Percentiles rank a stretch among this genome's conserved stretches.
phyloP scores from a whole-genome alignment of 1,140 invertebrate genomes.

The Drosophila biarmipes region DNA sequence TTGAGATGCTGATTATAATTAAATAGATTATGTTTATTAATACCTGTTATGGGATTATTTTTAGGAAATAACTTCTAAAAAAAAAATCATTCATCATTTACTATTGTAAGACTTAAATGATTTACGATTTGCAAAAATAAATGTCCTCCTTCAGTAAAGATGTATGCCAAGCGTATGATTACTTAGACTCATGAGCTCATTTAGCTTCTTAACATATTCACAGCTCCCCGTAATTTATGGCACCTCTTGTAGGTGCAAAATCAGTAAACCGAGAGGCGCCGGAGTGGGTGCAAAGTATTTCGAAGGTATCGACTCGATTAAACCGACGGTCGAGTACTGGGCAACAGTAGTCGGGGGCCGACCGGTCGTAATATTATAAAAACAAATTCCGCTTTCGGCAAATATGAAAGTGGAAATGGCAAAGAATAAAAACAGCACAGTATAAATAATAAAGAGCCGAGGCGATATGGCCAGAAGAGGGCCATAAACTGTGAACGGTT shows the following conservation, averaged over 20 bases:
- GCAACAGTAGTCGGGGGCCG: conserved; percentile 46
- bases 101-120: too few relatives aligned
- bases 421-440: conserved; percentile 51
- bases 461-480: conserved; percentile 73
- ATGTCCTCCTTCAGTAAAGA: neutral
- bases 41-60: too few relatives aligned
- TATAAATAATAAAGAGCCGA: conserved; percentile 67
- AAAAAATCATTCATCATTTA: too few relatives aligned
- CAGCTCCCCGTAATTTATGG: conserved; percentile 45
- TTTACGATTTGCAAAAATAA: too few relatives aligned
- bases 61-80: too few relatives aligned
- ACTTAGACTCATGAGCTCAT: neutral
- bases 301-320: conserved; percentile 45
- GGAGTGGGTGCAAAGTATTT: conserved; percentile 21
- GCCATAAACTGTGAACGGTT: conserved; percentile 65
- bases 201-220: conserved; percentile 2
- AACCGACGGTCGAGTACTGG: conserved; percentile 12
- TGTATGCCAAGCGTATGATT: neutral
- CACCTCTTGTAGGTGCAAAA: conserved; percentile 15
- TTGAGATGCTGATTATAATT: neutral
- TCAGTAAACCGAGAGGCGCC: conserved; percentile 11
- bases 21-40: neutral
- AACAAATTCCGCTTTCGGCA: conserved; percentile 66
- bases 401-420: conserved; percentile 70
- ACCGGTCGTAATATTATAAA: conserved; percentile 63